Evolutionary conservation across 2,797 vertebrate genomes (phyloP).

Genomic region (Parambassis ranga): DNA sequence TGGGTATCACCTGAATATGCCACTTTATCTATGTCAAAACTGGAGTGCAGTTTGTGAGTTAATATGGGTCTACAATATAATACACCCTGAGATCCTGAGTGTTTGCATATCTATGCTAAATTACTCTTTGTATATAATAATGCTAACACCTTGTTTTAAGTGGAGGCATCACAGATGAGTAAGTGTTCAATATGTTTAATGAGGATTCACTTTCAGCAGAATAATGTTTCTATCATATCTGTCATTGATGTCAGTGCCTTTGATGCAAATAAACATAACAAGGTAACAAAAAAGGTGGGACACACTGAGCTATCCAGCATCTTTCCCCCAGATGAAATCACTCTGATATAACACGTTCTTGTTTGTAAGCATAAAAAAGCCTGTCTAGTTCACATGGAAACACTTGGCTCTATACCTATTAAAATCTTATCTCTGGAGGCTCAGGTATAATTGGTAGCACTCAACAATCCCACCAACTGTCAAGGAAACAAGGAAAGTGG

Average conservation of each 20-base stretch:
- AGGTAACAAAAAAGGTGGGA: neutral
- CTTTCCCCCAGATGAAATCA: neutral
- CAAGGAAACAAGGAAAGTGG: slow-evolving; percentile 56
- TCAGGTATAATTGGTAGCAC: slow-evolving; percentile 38
- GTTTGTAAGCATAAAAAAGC: slow-evolving; percentile 3
- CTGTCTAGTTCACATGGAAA: slow-evolving; percentile 41
- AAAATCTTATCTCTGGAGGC: slow-evolving; percentile 15
- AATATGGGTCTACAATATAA: too few species aligned
- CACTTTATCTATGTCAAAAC: too few species aligned
- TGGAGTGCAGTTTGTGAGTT: too few species aligned
- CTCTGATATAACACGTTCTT: slow-evolving; percentile 3
- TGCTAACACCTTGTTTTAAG: too few species aligned
- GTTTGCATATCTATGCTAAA: too few species aligned
- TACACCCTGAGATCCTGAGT: too few species aligned
- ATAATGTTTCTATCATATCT: too few species aligned
- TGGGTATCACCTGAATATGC: too few species aligned
- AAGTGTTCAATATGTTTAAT: too few species aligned
- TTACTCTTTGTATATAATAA: too few species aligned
- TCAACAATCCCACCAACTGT: slow-evolving; percentile 46
- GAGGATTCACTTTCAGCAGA: too few species aligned
- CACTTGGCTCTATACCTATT: neutral
- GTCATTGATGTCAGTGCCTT: neutral
- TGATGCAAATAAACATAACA: neutral
- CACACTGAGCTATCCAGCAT: neutral
- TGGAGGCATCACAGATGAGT: too few species aligned